A percentile compares a stretch with the other conserved stretches of the same genome.
phyloP scores from a whole-genome alignment of 2,888 invertebrate genomes.

The Acleris laterana region DNA sequence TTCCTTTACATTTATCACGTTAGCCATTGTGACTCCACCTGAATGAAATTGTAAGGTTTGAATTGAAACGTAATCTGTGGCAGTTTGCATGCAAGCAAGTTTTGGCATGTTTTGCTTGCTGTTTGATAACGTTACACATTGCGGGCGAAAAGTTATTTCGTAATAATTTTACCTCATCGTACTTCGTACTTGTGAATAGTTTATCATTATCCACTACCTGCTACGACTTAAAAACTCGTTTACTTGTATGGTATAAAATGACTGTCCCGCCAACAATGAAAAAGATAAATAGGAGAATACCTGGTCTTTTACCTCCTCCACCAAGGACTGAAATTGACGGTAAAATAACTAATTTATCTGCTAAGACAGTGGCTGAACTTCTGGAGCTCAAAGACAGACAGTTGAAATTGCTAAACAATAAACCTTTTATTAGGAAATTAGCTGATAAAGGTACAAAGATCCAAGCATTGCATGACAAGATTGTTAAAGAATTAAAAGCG shows the following conservation, averaged over 20 bases:
- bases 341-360: constrained; percentile 76
- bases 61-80: background rate
- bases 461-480: constrained; percentile 70
- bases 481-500: constrained; percentile 73
- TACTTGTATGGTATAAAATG: constrained; percentile 33
- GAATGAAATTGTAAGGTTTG: background rate
- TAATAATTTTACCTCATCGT: no score
- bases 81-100: no score
- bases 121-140: no score
- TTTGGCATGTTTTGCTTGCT: no score
- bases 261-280: constrained; percentile 56
- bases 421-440: constrained; percentile 79
- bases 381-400: constrained; percentile 83
- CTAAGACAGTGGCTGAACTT: constrained; percentile 76
- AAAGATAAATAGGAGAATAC: constrained; percentile 71
- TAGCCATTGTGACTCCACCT: no score
- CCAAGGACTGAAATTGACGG: constrained; percentile 81
- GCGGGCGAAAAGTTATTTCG: no score
- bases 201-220: no score
- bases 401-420: constrained; percentile 80
- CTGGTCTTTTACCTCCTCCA: constrained; percentile 71
- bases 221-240: background rate
- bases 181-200: no score
- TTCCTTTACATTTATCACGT: no score
- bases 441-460: constrained; percentile 86